Evolutionary conservation across 2,113 vertebrate species (phyloP), one percentile per base, ranked within the genome.

Genomic region (Oncorhynchus mykiss): DNA sequence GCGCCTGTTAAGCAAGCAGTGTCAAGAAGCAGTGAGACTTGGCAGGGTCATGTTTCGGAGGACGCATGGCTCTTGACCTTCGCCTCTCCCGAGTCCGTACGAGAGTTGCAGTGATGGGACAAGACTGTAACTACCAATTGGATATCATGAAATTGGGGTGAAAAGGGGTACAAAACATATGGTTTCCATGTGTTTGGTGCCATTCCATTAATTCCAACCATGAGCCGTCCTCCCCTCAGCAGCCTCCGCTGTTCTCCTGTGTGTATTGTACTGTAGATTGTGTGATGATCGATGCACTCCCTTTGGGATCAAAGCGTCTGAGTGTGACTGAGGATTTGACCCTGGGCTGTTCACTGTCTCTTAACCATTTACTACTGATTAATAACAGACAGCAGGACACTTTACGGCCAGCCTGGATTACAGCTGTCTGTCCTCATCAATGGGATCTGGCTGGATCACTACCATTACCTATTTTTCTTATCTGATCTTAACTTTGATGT

Each of bases 401-500:
- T 83, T 83, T 72, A 83, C 86, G 76, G 79, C 74, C 49, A 57
- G 24, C 22, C 14, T 39, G 45, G 76, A 86, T 87, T 87, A 82
- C 88, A 89, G 83, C 70, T 70, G 73, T 66, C 49, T 3, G 72
- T 83, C 77, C 57, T 86, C 88, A 86, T 83, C 77, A 85, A 0
- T 73, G 24, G 65, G 9, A 75, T 85, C 29, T 72, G 57, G n/a
- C 70, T 73, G 75, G 80, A 87, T 13, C 73, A 82, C 86, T 78
- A 84, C 89, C 85, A 89, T 90, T 90, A 90, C 66, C 5, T 57
- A 12, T n/a, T 65, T n/a, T 57, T 80, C 67, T 83, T 84, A 81
- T 86, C 84, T 85, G 81, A 82, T 83, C 85, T 74, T 66, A 1
- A 59, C 69, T 79, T 82, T 79, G 77, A 76, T 83, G 74, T 34